Conservation (phyloP, 2,797 vertebrate genomes). For the Stomatorhinus walkeri region DNA sequence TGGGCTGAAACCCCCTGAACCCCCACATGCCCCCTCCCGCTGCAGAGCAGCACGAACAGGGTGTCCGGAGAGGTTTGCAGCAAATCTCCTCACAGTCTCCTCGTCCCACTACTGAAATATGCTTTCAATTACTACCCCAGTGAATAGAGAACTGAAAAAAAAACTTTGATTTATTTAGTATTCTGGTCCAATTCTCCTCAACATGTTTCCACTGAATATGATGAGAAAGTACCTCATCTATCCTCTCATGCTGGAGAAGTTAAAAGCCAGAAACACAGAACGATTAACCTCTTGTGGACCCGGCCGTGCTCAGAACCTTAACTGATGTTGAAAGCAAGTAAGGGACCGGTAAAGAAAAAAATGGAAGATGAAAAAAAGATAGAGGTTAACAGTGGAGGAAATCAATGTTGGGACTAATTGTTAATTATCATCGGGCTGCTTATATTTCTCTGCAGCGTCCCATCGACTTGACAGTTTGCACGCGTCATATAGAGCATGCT, state of each 20-base stretch:
- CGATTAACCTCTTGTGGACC: constrained; percentile 60
- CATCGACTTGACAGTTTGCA: not conserved
- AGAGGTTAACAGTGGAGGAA: constrained; percentile 9
- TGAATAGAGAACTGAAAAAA: constrained; percentile 50
- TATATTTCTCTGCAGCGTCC: not conserved
- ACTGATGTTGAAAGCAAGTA: not conserved
- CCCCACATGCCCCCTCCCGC: not conserved
- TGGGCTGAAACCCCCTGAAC: not conserved
- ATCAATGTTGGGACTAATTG: constrained; percentile 37
- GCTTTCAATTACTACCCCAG: constrained; percentile 81
- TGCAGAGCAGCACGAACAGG: not conserved
- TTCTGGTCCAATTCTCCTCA: constrained; percentile 70
- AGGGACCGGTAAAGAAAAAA: not conserved
- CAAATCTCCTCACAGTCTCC: constrained; percentile 18
- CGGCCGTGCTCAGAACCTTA: constrained; percentile 19
- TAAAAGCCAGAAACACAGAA: constrained; percentile 70
- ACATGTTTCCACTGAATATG: constrained; percentile 69
- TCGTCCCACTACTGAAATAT: constrained; percentile 53
- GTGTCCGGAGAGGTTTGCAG: not conserved
- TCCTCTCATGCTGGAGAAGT: constrained; percentile 71
- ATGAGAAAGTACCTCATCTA: constrained; percentile 78
- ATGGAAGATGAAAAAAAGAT: not conserved
- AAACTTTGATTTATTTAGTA: constrained; percentile 73
- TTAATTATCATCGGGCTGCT: constrained; percentile 32
- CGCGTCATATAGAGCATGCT: not conserved